phyloP scores from a whole-genome alignment of 2,888 invertebrate genomes.

The Megastigmus dorsalis region DNA sequence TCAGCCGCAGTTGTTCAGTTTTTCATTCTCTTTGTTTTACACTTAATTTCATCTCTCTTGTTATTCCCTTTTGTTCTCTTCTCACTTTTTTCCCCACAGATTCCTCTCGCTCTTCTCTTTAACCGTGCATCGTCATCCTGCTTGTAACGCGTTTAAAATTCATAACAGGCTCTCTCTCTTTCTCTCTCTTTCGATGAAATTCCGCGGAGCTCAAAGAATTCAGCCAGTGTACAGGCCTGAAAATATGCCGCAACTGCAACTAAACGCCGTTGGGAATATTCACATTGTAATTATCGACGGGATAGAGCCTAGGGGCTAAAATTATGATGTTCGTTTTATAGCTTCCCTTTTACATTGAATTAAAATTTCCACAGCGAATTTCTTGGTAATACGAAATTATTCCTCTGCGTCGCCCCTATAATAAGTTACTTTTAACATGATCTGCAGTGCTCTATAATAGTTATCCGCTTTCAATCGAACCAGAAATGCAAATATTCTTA shows the following conservation, averaged over 20 bases:
- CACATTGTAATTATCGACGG: slow-evolving; percentile 8
- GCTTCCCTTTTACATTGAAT: background rate
- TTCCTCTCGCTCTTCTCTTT: background rate
- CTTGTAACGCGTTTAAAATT: slow-evolving; percentile 35
- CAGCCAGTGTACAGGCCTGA: background rate
- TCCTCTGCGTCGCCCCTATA: too few species aligned
- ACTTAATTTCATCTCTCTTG: slow-evolving; percentile 32
- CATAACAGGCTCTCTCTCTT: slow-evolving; percentile 41
- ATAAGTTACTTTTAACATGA: too few species aligned
- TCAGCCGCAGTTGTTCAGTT: too few species aligned
- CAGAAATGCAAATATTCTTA: too few species aligned
- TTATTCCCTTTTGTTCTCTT: slow-evolving; percentile 15
- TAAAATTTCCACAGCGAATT: background rate
- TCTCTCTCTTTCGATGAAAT: slow-evolving; percentile 35
- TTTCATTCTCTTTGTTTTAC: slow-evolving; percentile 31
- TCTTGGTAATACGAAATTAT: background rate
- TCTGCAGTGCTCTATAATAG: too few species aligned
- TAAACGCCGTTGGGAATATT: slow-evolving; percentile 12
- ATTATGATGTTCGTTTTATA: background rate
- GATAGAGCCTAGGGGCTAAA: too few species aligned
- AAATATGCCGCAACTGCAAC: slow-evolving; percentile 17
- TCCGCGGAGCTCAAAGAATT: slow-evolving; percentile 25
- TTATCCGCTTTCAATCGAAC: too few species aligned
- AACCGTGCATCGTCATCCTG: background rate
- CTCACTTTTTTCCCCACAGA: slow-evolving; percentile 9